Evolutionary conservation across 2,113 vertebrate genomes (phyloP).

Genomic region (Sphyrna mokarran): DNA sequence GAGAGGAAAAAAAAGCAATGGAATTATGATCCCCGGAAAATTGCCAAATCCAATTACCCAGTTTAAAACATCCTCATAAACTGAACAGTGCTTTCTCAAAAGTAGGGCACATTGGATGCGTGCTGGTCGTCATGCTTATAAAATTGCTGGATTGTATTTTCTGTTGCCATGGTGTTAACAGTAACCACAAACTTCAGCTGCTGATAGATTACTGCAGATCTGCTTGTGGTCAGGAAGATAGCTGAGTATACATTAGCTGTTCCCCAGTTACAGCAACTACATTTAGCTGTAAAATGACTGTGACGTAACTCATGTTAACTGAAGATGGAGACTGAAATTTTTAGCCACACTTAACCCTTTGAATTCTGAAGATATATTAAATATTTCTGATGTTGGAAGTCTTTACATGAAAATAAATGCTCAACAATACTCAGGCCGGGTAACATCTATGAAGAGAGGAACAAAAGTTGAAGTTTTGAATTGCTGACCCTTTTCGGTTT

Average conservation of each 20-base stretch:
- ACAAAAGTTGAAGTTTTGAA: not conserved
- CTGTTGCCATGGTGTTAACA: constrained; percentile 59
- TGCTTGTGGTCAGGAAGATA: constrained; percentile 50
- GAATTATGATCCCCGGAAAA: not conserved
- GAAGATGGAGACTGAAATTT: not conserved
- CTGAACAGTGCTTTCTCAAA: not conserved
- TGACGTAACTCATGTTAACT: not conserved
- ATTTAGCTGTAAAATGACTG: not conserved
- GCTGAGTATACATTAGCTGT: not conserved
- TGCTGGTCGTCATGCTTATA: constrained; percentile 38
- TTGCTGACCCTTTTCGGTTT: not conserved
- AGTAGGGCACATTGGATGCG: constrained; percentile 8
- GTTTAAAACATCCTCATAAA: constrained; percentile 24
- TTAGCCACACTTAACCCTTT: not conserved
- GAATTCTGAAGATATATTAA: not conserved
- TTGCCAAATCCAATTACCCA: not conserved
- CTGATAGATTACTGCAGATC: constrained; percentile 54
- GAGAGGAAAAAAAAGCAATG: not conserved
- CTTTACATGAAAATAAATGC: not conserved
- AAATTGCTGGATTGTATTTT: constrained; percentile 37
- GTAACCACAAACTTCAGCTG: constrained; percentile 57
- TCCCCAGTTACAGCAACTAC: not conserved
- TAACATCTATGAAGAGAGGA: not conserved
- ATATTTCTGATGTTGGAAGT: not conserved
- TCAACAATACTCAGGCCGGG: not conserved